Base-by-base conservation (phyloP, 2,888 invertebrate species). In the Anagyrus pseudococci region DNA sequence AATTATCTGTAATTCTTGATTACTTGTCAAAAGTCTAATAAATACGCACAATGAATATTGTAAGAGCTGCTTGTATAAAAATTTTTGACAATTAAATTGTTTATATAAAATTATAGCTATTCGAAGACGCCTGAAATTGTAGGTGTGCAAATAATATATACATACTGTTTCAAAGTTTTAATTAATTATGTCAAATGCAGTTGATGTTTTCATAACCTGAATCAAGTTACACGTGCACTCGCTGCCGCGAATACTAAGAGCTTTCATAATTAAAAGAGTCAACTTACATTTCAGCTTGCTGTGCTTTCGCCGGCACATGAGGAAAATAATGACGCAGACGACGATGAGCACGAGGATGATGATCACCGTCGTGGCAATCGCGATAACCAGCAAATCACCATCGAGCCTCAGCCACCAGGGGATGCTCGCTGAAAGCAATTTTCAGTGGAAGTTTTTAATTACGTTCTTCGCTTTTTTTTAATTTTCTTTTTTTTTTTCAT, bases 271-370 rank as follows among this genome's bases (percentile, higher is more conserved):
- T n/a, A 43, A 60, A 52, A 26, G 37, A 4, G 44, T 50, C 19
- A 66, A 87, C 92, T 91, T 85, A 93, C 92, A 92, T 88, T 92
- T 92, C 72, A 88, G 88, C n/a, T 67, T 64, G 56, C 89, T 88
- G 73, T 93, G 86, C 84, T 92, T 91, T 72, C 92, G 87, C 71
- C 93, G 85, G 81, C 94, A 95, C 72, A 94, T 88, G 79, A 93
- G 88, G 79, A 93, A 89, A 78, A 94, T 92, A 77, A 93, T 89
- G 80, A 93, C 89, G 82, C 93, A 92, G 62, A 94, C 85, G 72
- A 91, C 89, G 71, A 94, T 87, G 66, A 94, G 89, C 49, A 90
- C 86, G 70, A 86, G 82, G 67, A 91, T 83, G 68, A 89, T 84
- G 43, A 87, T 86, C 56, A 88, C 85, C 6, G 93, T 88, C 48